Conservation (phyloP, 1,140 invertebrate genomes). For the Dufourea novaeangliae region DNA sequence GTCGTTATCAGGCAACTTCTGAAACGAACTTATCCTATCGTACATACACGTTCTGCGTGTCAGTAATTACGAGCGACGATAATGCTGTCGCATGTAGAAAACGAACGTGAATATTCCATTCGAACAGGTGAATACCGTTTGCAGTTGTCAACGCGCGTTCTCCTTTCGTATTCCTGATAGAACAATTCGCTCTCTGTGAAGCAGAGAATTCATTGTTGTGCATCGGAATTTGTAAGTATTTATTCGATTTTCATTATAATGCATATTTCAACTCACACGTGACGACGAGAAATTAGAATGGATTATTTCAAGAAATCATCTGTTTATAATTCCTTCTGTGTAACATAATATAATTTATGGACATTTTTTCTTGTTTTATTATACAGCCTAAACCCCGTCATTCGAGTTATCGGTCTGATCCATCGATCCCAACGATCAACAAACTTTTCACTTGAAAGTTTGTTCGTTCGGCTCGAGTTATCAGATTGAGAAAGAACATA, state of each 20-base stretch:
- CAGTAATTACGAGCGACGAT: slow-evolving; percentile 75
- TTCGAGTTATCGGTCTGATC: slow-evolving; percentile 69
- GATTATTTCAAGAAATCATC: not conserved
- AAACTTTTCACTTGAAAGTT: slow-evolving; percentile 80
- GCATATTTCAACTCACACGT: no score
- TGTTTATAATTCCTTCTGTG: not conserved
- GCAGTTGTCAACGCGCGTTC: slow-evolving; percentile 43
- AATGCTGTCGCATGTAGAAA: slow-evolving; percentile 71
- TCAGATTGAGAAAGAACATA: slow-evolving; percentile 67
- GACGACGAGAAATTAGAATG: no score
- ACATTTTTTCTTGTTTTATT: not conserved
- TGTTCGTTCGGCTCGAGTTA: slow-evolving; percentile 83
- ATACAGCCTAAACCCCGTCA: not conserved
- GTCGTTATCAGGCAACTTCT: slow-evolving; percentile 70
- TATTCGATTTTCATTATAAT: slow-evolving; percentile 4
- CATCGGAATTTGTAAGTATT: slow-evolving; percentile 18
- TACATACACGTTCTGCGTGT: slow-evolving; percentile 71
- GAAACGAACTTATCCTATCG: slow-evolving; percentile 75
- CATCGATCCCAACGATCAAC: slow-evolving; percentile 81
- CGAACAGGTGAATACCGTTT: slow-evolving; percentile 69
- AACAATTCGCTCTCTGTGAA: not conserved
- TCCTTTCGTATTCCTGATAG: slow-evolving; percentile 22
- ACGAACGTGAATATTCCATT: slow-evolving; percentile 75
- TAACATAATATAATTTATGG: not conserved
- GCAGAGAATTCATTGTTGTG: not conserved